Evolutionary conservation across 2,113 vertebrate species (phyloP).

Genomic region (Vimba vimba): DNA sequence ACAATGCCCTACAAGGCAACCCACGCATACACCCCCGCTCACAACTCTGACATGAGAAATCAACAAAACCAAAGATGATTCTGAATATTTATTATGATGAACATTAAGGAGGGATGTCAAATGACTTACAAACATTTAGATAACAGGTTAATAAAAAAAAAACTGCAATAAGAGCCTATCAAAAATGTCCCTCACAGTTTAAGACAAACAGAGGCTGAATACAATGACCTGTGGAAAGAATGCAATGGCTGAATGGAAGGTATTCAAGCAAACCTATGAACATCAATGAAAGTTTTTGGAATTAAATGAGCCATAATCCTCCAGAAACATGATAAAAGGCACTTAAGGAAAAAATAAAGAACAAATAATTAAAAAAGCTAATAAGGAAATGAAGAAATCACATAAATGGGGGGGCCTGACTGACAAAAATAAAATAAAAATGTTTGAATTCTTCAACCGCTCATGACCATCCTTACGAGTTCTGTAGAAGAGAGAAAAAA

Average conservation of each 20-base stretch:
- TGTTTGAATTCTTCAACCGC: slow-evolving; percentile 76
- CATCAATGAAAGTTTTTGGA: slow-evolving; percentile 40
- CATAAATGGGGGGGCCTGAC: background rate
- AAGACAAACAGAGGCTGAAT: background rate
- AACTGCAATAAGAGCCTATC: slow-evolving; percentile 1
- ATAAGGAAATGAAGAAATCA: slow-evolving; percentile 6
- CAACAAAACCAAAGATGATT: slow-evolving; percentile 51
- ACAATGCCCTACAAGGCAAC: slow-evolving; percentile 41
- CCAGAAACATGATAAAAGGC: slow-evolving; percentile 71
- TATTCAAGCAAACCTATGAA: slow-evolving; percentile 34
- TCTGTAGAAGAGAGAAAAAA: slow-evolving; percentile 71
- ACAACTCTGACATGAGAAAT: background rate
- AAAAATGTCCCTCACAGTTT: slow-evolving; percentile 35
- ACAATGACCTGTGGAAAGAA: background rate
- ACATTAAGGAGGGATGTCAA: slow-evolving; percentile 33
- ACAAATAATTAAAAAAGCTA: slow-evolving; percentile 25
- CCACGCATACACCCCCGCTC: background rate
- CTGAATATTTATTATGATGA: slow-evolving; percentile 69
- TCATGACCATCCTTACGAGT: slow-evolving; percentile 92
- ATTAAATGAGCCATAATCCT: slow-evolving; percentile 58
- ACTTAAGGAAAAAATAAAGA: slow-evolving; percentile 66
- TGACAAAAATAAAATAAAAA: slow-evolving; percentile 43
- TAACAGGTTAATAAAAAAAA: slow-evolving; percentile 9
- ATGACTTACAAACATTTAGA: slow-evolving; percentile 33
- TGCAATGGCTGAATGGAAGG: slow-evolving; percentile 10